Evolutionary conservation across 2,797 vertebrate genomes (phyloP).

Genomic region (Lepus oiostolus): DNA sequence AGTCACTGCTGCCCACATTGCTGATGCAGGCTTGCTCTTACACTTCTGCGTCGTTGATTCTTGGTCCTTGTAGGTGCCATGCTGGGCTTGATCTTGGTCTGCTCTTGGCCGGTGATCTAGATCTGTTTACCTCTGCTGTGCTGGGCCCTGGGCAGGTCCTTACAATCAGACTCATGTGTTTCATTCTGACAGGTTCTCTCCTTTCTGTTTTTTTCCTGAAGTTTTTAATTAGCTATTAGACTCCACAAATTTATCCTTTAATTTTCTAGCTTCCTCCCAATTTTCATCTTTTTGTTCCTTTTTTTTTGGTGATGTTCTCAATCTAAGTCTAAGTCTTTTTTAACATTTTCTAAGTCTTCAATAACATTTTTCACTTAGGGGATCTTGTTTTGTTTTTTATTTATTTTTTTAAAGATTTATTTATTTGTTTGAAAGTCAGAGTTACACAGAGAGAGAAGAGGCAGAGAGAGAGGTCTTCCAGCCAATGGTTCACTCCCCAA

Average conservation of each 20-base stretch:
- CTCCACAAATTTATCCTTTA: neutral
- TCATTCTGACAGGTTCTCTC: neutral
- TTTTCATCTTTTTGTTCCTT: neutral
- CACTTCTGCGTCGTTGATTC: fast-evolving
- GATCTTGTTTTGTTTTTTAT: neutral
- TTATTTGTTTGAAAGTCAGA: too few species aligned
- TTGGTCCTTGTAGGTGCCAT: neutral
- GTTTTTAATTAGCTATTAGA: neutral
- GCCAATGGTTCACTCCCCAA: too few species aligned
- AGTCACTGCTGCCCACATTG: neutral
- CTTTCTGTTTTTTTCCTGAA: neutral
- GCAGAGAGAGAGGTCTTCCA: too few species aligned
- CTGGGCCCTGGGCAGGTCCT: neutral
- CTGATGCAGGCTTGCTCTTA: too few species aligned
- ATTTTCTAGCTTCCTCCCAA: neutral
- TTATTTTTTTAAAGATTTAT: too few species aligned
- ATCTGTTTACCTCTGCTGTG: neutral
- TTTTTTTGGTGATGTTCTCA: slow-evolving; percentile 2
- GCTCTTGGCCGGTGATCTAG: neutral
- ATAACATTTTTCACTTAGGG: neutral
- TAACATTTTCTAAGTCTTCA: neutral
- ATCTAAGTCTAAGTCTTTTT: neutral
- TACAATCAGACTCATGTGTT: neutral
- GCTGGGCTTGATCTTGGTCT: neutral
- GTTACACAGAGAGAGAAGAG: too few species aligned